Evolutionary conservation across 2,113 vertebrate species (phyloP).

Genomic region (Cygnus buccinator): DNA sequence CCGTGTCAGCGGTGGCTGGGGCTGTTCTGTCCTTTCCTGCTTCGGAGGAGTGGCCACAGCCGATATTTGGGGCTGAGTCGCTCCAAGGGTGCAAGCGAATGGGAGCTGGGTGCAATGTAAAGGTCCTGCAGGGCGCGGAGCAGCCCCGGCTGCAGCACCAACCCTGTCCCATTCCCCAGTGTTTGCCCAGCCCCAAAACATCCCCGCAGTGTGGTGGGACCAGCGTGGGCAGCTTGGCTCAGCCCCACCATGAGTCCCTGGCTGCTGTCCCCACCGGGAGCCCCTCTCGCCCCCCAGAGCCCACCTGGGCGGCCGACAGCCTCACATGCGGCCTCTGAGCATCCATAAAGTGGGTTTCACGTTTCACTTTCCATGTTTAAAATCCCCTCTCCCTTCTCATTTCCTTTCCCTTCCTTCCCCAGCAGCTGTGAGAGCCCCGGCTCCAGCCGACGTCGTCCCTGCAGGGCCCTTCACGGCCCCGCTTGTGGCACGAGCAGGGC

Average conservation of each 20-base stretch:
- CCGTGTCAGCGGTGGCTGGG: not conserved
- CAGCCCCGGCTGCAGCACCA: not conserved
- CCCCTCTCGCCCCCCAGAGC: not conserved
- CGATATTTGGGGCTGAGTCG: not conserved
- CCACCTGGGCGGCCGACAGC: not conserved
- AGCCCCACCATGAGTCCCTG: not conserved
- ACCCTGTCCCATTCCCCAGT: not conserved
- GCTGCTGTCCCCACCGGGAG: not conserved
- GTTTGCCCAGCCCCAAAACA: too few relatives aligned
- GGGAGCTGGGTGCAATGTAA: not conserved
- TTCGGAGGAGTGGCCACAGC: not conserved
- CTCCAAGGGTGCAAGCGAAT: not conserved
- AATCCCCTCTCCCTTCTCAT: not conserved
- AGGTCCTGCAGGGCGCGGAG: not conserved
- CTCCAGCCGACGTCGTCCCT: not conserved
- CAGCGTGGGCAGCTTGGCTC: not conserved
- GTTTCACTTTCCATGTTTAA: not conserved
- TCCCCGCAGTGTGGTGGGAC: not conserved
- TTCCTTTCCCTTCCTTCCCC: not conserved
- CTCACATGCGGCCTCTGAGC: not conserved
- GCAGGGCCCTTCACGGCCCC: accelerated
- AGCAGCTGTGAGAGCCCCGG: not conserved
- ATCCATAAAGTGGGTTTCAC: not conserved
- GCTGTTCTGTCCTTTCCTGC: not conserved
- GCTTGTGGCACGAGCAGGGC: not conserved